phyloP scores from a whole-genome alignment of 2,888 invertebrate genomes.

The Scaptodrosophila latifasciaeformis region DNA sequence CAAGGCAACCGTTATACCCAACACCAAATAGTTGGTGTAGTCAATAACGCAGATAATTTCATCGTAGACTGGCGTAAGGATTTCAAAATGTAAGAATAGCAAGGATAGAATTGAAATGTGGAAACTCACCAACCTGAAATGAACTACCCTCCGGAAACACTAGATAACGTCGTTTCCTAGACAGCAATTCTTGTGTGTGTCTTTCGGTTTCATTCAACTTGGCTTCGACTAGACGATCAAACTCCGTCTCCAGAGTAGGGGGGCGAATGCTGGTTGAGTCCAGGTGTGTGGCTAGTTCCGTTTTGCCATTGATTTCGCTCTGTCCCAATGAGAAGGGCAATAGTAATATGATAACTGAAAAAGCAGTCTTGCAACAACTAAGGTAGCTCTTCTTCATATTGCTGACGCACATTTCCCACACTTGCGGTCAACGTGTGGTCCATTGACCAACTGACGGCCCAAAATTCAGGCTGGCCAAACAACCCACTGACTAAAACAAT shows the following conservation, averaged over 20 bases:
- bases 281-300: too few species aligned
- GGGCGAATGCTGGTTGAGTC: too few species aligned
- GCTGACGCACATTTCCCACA: slow-evolving; percentile 41
- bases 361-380: too few species aligned
- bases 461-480: slow-evolving; percentile 24
- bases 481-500: slow-evolving; percentile 13
- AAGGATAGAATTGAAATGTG: slow-evolving; percentile 21
- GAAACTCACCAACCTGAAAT: slow-evolving; percentile 73
- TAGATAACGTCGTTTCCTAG: slow-evolving; percentile 76
- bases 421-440: slow-evolving; percentile 44
- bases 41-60: slow-evolving; percentile 74
- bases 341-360: too few species aligned
- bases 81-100: not conserved
- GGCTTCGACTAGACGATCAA: slow-evolving; percentile 48
- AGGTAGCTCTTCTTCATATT: slow-evolving; percentile 24
- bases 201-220: slow-evolving; percentile 41
- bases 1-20: slow-evolving; percentile 84
- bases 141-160: slow-evolving; percentile 77
- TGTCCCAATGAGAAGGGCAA: too few species aligned
- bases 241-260: slow-evolving; percentile 7
- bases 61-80: slow-evolving; percentile 64
- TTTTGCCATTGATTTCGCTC: too few species aligned
- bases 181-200: slow-evolving; percentile 58
- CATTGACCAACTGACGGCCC: slow-evolving; percentile 46
- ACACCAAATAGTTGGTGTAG: slow-evolving; percentile 77